These are phyloP conservation scores for Parambassis ranga DNA, from an alignment of 2,797 vertebrate species.

Conservation along the genomic window DNA sequence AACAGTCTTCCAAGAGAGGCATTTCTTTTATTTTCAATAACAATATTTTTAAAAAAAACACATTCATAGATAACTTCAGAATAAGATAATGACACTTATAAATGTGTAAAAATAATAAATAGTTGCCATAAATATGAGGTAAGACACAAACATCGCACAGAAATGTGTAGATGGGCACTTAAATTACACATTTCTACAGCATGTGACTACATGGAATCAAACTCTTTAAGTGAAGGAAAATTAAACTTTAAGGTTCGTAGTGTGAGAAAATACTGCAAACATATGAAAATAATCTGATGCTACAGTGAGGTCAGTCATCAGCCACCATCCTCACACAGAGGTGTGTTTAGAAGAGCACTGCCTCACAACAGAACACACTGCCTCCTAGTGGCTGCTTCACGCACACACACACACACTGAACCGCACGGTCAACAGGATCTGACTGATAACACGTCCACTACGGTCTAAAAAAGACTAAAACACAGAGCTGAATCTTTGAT, in stretches of 20 bases:
- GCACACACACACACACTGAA: neutral
- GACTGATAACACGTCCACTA: neutral
- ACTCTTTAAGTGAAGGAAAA: too few species aligned
- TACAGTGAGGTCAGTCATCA: neutral
- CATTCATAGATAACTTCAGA: constrained; percentile 30
- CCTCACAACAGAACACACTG: neutral
- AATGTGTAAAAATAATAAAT: constrained; percentile 65
- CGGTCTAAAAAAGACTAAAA: too few species aligned
- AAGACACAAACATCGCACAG: constrained; percentile 36
- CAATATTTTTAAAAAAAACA: constrained; percentile 21
- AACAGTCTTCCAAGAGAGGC: constrained; percentile 17
- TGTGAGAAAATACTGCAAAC: too few species aligned
- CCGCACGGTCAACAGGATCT: neutral
- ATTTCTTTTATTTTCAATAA: constrained; percentile 40
- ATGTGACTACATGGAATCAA: too few species aligned
- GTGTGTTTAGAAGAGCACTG: too few species aligned
- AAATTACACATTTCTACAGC: constrained; percentile 25
- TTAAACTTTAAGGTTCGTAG: too few species aligned
- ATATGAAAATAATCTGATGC: too few species aligned
- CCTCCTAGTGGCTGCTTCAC: neutral
- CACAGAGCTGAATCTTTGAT: too few species aligned
- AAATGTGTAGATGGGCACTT: constrained; percentile 32
- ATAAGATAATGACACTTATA: constrained; percentile 36
- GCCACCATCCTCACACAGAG: neutral
- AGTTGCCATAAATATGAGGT: constrained; percentile 60